These are phyloP conservation scores for Boulengeromyrus knoepffleri DNA, from an alignment of 2,113 vertebrate genomes.

Conservation along the genomic window DNA sequence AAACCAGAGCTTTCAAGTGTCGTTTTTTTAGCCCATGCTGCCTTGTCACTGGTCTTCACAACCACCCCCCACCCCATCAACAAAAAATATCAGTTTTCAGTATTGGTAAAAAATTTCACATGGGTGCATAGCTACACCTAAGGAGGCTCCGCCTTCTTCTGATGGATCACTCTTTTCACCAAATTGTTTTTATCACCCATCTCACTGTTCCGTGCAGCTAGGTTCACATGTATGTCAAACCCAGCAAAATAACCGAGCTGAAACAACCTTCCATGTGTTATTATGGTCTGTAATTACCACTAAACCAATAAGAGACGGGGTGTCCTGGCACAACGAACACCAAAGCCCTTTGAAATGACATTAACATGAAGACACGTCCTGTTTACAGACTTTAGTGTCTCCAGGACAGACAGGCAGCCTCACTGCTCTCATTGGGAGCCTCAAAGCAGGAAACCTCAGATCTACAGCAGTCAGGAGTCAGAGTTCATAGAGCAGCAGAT, in stretches of 20 bases:
- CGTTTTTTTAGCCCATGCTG: background rate
- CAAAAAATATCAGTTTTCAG: background rate
- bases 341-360: background rate
- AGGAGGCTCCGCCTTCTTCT: background rate
- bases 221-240: background rate
- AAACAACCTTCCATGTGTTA: background rate
- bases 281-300: background rate
- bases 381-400: background rate
- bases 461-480: background rate
- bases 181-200: background rate
- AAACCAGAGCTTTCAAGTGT: background rate
- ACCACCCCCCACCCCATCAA: too few relatives aligned
- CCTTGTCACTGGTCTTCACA: too few relatives aligned
- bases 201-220: background rate
- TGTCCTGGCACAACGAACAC: background rate
- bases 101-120: background rate
- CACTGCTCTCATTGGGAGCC: background rate
- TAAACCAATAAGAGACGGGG: background rate
- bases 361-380: background rate
- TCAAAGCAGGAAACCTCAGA: background rate
- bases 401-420: background rate
- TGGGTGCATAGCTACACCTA: background rate
- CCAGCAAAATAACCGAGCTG: background rate
- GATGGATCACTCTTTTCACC: background rate
- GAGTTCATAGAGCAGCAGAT: background rate